Percentiles rank a stretch among this genome's conserved stretches.
These are phyloP conservation scores for Panagrolaimus sp. DNA, from an alignment of 1,140 invertebrate species.

Conservation along the genomic window DNA sequence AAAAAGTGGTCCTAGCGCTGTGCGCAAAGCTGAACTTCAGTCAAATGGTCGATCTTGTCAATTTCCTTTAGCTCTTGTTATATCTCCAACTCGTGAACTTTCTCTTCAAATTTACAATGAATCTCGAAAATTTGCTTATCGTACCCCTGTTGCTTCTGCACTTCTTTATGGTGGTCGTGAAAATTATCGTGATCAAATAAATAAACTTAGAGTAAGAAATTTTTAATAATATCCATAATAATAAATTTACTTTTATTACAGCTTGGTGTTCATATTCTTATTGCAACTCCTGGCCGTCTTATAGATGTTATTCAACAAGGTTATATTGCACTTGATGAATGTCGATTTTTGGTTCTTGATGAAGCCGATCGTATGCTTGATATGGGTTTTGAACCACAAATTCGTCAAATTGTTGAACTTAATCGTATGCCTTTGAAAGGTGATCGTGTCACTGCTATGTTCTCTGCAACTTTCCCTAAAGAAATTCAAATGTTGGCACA, in stretches of 20 bases:
- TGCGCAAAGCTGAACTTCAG: slow-evolving; percentile 19
- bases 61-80: slow-evolving; percentile 83
- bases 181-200: slow-evolving; percentile 59
- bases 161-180: slow-evolving; percentile 70
- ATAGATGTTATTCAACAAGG: slow-evolving; percentile 84
- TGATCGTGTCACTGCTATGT: slow-evolving; percentile 94
- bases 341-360: slow-evolving; percentile 65
- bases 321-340: slow-evolving; percentile 83
- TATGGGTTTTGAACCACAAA: slow-evolving; percentile 99
- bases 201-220: slow-evolving; percentile 52
- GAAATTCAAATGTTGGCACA: slow-evolving; percentile 78
- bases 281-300: slow-evolving; percentile 86
- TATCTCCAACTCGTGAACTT: slow-evolving; percentile 89
- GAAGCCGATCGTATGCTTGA: slow-evolving; percentile 69
- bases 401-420: slow-evolving; percentile 82
- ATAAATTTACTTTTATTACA: slow-evolving; percentile 56
- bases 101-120: slow-evolving; percentile 96
- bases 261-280: slow-evolving; percentile 76
- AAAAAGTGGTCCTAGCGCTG: slow-evolving; percentile 59
- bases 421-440: slow-evolving; percentile 87
- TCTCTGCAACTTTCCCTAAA: slow-evolving; percentile 98
- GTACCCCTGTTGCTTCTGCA: slow-evolving; percentile 80
- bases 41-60: slow-evolving; percentile 73
- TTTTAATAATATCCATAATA: slow-evolving; percentile 50
- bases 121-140: slow-evolving; percentile 89